Evolutionary conservation across 2,797 vertebrate genomes (phyloP).

Genomic region (Acanthis flammea): DNA sequence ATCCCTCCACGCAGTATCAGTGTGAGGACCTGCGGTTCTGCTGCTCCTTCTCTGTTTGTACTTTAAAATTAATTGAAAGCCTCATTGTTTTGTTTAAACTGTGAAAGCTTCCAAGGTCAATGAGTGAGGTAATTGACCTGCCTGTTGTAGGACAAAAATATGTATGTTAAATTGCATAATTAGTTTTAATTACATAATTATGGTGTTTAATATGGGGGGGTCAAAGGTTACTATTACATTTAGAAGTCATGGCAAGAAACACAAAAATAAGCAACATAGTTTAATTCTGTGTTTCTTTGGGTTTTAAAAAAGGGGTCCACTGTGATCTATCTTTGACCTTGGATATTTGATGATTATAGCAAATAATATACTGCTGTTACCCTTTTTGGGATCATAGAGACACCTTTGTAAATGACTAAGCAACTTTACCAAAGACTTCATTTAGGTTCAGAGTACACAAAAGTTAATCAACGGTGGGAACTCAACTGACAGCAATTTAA

Average conservation of each 20-base stretch:
- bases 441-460: conserved; percentile 74
- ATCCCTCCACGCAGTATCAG: neutral
- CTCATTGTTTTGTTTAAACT: conserved; percentile 86
- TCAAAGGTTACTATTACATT: conserved; percentile 90
- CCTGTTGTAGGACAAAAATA: conserved; percentile 79
- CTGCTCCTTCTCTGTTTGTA: conserved; percentile 39
- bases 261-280: conserved; percentile 73
- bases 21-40: conserved; percentile 12
- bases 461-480: conserved; percentile 75
- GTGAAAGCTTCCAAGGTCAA: conserved; percentile 87
- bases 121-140: conserved; percentile 87
- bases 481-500: conserved; percentile 78
- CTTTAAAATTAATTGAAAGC: conserved; percentile 82
- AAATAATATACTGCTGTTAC: conserved; percentile 63
- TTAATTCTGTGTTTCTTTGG: conserved; percentile 67
- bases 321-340: conserved; percentile 82
- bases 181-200: conserved; percentile 98
- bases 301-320: conserved; percentile 61
- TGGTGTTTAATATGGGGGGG: conserved; percentile 86
- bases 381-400: conserved; percentile 72
- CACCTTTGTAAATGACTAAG: conserved; percentile 79
- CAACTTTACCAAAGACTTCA: conserved; percentile 81
- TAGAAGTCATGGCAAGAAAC: conserved; percentile 79
- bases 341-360: conserved; percentile 75
- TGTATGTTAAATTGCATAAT: conserved; percentile 92